Percentiles rank a stretch among this genome's conserved stretches.
These are phyloP conservation scores for Ochlodes sylvanus DNA, from an alignment of 2,888 invertebrate species.

Conservation along the genomic window DNA sequence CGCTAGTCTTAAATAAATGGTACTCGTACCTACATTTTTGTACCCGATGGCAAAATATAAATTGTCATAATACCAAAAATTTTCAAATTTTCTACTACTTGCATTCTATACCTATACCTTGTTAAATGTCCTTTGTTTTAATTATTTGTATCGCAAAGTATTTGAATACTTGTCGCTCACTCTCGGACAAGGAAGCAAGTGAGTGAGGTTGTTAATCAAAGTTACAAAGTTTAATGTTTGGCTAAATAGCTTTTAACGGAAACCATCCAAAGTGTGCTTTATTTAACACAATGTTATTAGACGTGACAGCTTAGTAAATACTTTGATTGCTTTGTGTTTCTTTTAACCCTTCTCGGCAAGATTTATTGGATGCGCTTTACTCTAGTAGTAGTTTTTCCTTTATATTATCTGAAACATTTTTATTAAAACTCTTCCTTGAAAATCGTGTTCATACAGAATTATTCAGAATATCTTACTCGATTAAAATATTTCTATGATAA, in stretches of 20 bases:
- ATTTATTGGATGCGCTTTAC: background rate
- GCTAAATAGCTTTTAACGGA: constrained; percentile 45
- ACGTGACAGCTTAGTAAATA: constrained; percentile 1
- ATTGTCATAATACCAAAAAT: too few relatives aligned
- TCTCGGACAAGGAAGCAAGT: background rate
- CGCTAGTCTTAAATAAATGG: too few relatives aligned
- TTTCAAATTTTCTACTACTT: too few relatives aligned
- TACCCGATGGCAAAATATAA: too few relatives aligned
- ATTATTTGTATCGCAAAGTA: background rate
- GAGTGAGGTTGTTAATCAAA: constrained; percentile 48
- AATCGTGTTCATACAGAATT: background rate
- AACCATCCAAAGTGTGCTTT: constrained; percentile 43
- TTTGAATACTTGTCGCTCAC: background rate
- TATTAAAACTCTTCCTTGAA: background rate
- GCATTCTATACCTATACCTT: too few relatives aligned
- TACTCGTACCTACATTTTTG: too few relatives aligned
- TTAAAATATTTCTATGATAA: background rate
- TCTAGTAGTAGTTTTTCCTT: background rate
- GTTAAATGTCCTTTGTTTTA: too few relatives aligned
- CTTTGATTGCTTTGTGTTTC: constrained; percentile 12
- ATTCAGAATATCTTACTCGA: background rate
- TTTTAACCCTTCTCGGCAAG: background rate
- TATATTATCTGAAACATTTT: background rate
- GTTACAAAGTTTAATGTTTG: constrained; percentile 51
- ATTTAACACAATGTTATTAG: constrained; percentile 34